These are phyloP conservation scores for Chlorospingus flavigularis DNA, from an alignment of 2,797 vertebrate genomes.

Conservation along the genomic window DNA sequence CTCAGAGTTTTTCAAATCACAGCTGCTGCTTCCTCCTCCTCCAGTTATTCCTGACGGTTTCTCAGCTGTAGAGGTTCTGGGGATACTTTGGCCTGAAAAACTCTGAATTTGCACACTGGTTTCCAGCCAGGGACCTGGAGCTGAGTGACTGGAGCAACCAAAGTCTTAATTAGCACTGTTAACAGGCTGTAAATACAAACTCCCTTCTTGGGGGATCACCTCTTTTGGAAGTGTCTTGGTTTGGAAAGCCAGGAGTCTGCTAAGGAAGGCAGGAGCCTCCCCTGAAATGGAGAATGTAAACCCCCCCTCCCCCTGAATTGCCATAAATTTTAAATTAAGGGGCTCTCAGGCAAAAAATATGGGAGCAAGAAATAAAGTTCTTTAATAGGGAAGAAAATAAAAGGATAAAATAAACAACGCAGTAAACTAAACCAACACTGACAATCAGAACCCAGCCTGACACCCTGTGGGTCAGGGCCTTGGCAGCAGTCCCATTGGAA, in stretches of 20 bases:
- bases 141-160: background rate
- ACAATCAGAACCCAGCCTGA: no score
- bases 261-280: background rate
- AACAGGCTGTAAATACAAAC: background rate
- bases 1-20: background rate
- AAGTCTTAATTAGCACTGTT: constrained; percentile 9
- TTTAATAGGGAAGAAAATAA: no score
- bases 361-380: no score
- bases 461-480: no score
- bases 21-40: background rate
- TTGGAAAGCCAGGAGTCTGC: background rate
- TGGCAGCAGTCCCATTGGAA: no score
- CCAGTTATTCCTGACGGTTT: background rate
- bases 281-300: background rate
- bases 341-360: background rate
- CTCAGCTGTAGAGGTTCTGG: background rate
- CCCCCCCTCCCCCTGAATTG: no score
- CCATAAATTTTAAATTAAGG: background rate
- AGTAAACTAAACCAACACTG: no score
- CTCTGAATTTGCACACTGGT: background rate
- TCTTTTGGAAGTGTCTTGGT: background rate
- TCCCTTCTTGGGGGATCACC: background rate
- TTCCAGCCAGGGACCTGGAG: background rate
- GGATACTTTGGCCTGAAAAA: background rate
- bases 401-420: no score